Evolutionary conservation across 2,888 invertebrate genomes (phyloP).

Genomic region (Acrobasis consociella): DNA sequence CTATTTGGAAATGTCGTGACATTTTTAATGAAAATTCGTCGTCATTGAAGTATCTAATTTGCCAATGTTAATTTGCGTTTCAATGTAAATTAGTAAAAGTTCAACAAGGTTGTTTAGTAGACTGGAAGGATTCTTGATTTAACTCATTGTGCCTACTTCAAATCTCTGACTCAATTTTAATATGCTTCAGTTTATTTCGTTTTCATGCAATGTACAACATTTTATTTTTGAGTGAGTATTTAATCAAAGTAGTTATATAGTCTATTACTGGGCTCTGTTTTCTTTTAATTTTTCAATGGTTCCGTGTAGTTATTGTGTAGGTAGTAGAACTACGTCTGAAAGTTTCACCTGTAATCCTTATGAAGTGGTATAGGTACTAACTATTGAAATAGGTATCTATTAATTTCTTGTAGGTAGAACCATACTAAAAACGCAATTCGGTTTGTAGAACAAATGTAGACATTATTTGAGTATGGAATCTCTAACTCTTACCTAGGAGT

Average conservation of each 20-base stretch:
- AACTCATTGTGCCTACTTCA: not conserved
- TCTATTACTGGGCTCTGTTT: too few species aligned
- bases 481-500: not conserved
- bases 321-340: too few species aligned
- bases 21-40: not conserved
- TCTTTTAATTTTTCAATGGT: too few species aligned
- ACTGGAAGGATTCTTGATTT: not conserved
- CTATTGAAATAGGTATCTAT: too few species aligned
- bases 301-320: too few species aligned
- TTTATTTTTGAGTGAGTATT: too few species aligned
- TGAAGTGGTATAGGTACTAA: too few species aligned
- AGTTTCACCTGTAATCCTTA: too few species aligned
- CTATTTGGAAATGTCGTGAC: not conserved
- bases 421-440: not conserved
- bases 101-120: not conserved
- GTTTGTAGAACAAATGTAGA: not conserved
- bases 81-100: not conserved
- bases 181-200: too few species aligned
- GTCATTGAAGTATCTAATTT: not conserved
- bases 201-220: too few species aligned
- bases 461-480: slow-evolving; percentile 1
- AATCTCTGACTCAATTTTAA: not conserved
- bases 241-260: too few species aligned
- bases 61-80: not conserved
- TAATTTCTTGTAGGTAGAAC: too few species aligned